These are phyloP conservation scores for Alfaro cultratus DNA, from an alignment of 2,797 vertebrate species.

Conservation along the genomic window DNA sequence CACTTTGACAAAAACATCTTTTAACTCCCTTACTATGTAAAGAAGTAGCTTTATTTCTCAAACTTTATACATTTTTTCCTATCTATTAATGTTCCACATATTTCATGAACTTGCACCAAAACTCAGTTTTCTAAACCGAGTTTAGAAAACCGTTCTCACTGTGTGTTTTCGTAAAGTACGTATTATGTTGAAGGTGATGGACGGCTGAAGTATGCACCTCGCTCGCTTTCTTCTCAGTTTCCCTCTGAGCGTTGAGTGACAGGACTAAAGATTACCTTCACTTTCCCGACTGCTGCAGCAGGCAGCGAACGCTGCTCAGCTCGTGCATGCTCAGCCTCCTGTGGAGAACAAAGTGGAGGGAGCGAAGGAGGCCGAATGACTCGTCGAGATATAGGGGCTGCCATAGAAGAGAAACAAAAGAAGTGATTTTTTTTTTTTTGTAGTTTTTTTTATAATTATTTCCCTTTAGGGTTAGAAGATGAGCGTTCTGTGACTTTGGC, in stretches of 20 bases:
- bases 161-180: constrained; percentile 23
- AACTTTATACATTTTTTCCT: background rate
- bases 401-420: constrained; percentile 67
- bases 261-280: constrained; percentile 66
- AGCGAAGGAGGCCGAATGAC: constrained; percentile 52
- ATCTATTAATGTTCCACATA: background rate
- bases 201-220: constrained; percentile 38
- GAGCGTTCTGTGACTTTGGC: constrained; percentile 82
- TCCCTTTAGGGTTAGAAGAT: constrained; percentile 76
- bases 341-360: constrained; percentile 67
- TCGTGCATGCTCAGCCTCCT: constrained; percentile 65
- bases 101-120: background rate
- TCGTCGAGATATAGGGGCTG: constrained; percentile 65
- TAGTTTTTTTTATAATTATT: constrained; percentile 41
- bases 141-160: constrained; percentile 22
- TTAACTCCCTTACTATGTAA: background rate
- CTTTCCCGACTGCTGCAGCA: constrained; percentile 53
- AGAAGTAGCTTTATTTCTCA: background rate
- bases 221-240: constrained; percentile 41
- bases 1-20: background rate
- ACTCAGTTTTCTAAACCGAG: constrained; percentile 12
- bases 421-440: constrained; percentile 48
- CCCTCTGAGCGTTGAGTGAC: constrained; percentile 58
- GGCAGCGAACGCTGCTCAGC: constrained; percentile 43
- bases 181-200: constrained; percentile 38